These are phyloP conservation scores for Pseudomyrmex cubaensis DNA, from an alignment of 1,140 invertebrate genomes.

Conservation along the genomic window DNA sequence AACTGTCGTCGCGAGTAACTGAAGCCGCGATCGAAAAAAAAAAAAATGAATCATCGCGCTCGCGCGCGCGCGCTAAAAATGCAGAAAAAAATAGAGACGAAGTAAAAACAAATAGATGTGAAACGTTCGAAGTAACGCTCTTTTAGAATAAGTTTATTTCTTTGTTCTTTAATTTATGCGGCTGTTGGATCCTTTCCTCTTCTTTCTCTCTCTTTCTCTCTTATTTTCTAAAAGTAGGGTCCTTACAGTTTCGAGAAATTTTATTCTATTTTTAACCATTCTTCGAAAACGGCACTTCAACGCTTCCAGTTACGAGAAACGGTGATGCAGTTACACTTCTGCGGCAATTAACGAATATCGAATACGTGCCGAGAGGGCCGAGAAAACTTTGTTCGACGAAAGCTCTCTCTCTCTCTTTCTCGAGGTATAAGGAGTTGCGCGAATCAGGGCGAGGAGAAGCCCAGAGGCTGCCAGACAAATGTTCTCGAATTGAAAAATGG, in stretches of 20 bases:
- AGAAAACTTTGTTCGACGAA: neutral
- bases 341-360: conserved; percentile 16
- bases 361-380: conserved; percentile 14
- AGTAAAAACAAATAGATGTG: neutral
- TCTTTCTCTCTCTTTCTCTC: neutral
- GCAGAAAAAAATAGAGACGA: neutral
- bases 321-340: neutral
- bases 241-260: neutral
- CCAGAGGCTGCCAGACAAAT: conserved; percentile 53
- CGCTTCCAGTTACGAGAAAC: neutral
- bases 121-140: neutral
- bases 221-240: neutral
- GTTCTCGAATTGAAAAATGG: conserved; percentile 61
- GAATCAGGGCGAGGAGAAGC: conserved; percentile 33
- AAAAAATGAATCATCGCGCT: conserved; percentile 65
- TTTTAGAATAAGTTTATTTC: conserved; percentile 5
- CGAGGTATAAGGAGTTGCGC: conserved; percentile 14
- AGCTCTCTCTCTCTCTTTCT: neutral
- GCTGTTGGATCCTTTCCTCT: neutral
- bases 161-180: neutral
- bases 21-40: conserved; percentile 19
- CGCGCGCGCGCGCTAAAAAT: neutral
- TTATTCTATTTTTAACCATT: conserved; percentile 35
- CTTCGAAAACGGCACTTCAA: neutral
- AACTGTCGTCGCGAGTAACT: conserved; percentile 31